Percentiles rank a stretch among this genome's conserved stretches.
Conservation (phyloP, 2,797 vertebrate genomes). For the Morus bassanus region DNA sequence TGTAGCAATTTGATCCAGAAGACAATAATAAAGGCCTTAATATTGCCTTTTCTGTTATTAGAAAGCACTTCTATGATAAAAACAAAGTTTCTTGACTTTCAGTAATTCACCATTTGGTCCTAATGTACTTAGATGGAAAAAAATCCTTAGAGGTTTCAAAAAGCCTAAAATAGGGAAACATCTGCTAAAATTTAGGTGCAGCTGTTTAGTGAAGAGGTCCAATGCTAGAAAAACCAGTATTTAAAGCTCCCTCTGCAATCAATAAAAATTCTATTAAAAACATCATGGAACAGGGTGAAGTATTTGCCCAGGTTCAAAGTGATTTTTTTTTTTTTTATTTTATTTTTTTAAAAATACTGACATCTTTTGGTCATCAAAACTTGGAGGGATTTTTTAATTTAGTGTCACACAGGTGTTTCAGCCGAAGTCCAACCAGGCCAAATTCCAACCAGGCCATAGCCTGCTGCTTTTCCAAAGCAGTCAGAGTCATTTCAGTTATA, state of each 20-base stretch:
- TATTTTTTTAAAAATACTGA: neutral
- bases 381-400: neutral
- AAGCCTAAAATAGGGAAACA: constrained; percentile 32
- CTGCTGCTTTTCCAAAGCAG: neutral
- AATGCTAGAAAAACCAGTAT: neutral
- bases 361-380: constrained; percentile 17
- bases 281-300: neutral
- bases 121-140: neutral
- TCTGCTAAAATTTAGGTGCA: constrained; percentile 35
- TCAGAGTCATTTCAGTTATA: neutral
- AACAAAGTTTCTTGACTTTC: neutral
- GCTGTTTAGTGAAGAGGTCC: constrained; percentile 19
- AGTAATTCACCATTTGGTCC: neutral
- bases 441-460: neutral
- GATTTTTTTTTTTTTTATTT: neutral
- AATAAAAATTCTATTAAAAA: neutral
- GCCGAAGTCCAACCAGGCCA: neutral
- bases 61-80: neutral
- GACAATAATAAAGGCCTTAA: neutral
- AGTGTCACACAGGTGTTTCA: neutral
- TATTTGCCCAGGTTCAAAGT: constrained; percentile 29
- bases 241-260: constrained; percentile 23
- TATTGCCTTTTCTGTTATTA: neutral
- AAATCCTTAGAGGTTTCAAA: neutral
- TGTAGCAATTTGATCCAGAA: constrained; percentile 20